A percentile compares a stretch with the other conserved stretches of the same genome.
phyloP scores from a whole-genome alignment of 2,113 vertebrate species.

The Anthoscopus minutus region DNA sequence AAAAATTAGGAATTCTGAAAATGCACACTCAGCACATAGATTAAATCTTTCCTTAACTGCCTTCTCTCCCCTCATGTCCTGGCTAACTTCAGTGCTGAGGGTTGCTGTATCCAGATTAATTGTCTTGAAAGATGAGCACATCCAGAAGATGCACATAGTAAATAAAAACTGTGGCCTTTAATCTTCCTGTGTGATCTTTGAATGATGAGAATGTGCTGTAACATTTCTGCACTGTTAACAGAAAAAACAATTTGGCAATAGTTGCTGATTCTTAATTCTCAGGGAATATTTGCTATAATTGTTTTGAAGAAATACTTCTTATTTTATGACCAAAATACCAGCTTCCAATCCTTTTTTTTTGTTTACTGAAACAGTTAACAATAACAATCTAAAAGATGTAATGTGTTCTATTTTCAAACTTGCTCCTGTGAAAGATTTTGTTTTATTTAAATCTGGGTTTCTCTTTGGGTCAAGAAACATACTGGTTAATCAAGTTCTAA shows the following conservation, averaged over 20 bases:
- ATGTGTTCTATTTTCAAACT: not conserved
- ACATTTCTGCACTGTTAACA: not conserved
- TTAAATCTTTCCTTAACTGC: not conserved
- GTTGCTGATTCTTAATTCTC: constrained; percentile 39
- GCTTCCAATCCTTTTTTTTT: not conserved
- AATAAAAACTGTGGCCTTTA: constrained; percentile 28
- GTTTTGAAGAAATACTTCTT: not conserved
- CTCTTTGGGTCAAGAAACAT: not conserved
- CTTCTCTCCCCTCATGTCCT: not conserved
- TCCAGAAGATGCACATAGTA: not conserved
- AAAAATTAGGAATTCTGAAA: not conserved
- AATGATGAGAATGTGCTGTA: not conserved
- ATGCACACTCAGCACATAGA: not conserved
- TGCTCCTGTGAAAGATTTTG: not conserved
- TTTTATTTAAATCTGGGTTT: not conserved
- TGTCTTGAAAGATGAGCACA: not conserved
- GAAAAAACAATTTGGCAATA: not conserved
- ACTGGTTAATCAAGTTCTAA: not conserved
- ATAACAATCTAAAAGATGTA: not conserved
- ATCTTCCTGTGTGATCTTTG: not conserved
- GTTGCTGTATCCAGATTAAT: not conserved
- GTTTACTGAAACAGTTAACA: not conserved
- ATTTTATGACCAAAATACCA: not conserved
- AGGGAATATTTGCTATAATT: constrained; percentile 12
- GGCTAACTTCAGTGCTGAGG: not conserved